These are phyloP conservation scores for Ispidina lecontei DNA, from an alignment of 2,797 vertebrate species.

Conservation along the genomic window DNA sequence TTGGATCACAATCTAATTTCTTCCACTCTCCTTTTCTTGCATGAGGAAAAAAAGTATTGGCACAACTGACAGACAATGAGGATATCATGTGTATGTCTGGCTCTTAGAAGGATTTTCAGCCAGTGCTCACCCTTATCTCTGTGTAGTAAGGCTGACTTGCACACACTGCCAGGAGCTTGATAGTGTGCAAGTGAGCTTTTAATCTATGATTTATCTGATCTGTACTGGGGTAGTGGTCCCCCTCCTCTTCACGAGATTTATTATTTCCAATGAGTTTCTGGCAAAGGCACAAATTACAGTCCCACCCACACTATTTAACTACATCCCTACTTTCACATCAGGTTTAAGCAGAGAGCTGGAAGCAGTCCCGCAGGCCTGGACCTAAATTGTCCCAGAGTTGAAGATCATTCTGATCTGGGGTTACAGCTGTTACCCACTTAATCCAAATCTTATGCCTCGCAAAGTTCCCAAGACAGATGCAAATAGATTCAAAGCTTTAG, in stretches of 20 bases:
- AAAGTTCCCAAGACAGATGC: constrained; percentile 5
- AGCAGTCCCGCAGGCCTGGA: not conserved
- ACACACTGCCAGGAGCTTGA: not conserved
- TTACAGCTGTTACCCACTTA: not conserved
- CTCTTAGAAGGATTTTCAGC: not conserved
- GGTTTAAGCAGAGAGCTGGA: not conserved
- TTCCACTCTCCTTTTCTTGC: not conserved
- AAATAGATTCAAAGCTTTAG: constrained; percentile 10
- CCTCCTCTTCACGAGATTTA: not conserved
- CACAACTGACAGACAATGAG: not conserved
- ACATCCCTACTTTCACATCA: not conserved
- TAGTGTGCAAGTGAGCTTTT: not conserved
- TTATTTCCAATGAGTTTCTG: not conserved
- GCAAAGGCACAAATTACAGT: not conserved
- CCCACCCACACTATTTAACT: not conserved
- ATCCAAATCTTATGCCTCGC: not conserved
- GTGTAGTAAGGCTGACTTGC: not conserved
- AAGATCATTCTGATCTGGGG: not conserved
- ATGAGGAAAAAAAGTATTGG: not conserved
- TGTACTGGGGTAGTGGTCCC: no score
- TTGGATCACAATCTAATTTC: not conserved
- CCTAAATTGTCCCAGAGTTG: fast-evolving
- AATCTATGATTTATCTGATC: not conserved
- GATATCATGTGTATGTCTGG: fast-evolving
- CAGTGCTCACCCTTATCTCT: not conserved